These are phyloP conservation scores for Drosophila melanica DNA, from an alignment of 1,140 invertebrate species.

Conservation along the genomic window DNA sequence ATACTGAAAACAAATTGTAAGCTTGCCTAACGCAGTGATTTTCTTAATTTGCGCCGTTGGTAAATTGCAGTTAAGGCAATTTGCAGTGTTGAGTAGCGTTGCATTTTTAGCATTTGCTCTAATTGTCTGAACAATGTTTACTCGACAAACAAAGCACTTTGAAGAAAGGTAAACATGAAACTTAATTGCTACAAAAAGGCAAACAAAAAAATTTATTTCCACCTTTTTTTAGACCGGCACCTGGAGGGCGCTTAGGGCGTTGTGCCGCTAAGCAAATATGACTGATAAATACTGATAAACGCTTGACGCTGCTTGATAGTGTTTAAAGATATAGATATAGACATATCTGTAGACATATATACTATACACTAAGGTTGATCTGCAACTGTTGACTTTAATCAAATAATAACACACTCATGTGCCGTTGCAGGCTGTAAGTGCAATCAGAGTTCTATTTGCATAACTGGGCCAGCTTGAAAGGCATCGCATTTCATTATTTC, in stretches of 20 bases:
- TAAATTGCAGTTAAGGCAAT: neutral
- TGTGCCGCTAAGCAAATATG: conserved; percentile 66
- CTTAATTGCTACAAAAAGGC: conserved; percentile 64
- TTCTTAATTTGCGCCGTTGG: conserved; percentile 8
- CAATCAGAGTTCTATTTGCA: conserved; percentile 69
- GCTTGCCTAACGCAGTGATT: neutral
- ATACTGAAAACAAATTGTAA: neutral
- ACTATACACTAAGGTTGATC: conserved; percentile 15
- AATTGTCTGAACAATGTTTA: conserved; percentile 52
- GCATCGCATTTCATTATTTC: conserved; percentile 14
- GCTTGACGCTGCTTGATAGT: conserved; percentile 38
- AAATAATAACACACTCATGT: conserved; percentile 36
- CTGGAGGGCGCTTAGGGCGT: conserved; percentile 42
- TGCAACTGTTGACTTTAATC: conserved; percentile 70
- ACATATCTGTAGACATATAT: neutral
- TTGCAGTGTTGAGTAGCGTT: conserved; percentile 29
- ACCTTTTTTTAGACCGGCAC: conserved; percentile 18
- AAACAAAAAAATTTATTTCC: conserved; percentile 45
- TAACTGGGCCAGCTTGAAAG: conserved; percentile 46
- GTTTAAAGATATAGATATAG: conserved; percentile 11
- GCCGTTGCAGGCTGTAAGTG: conserved; percentile 48
- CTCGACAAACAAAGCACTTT: conserved; percentile 48
- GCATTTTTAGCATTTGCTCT: conserved; percentile 29
- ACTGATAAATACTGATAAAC: conserved; percentile 70
- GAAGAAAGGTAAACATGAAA: conserved; percentile 53